These are phyloP conservation scores for Tiliacea aurago DNA, from an alignment of 2,888 invertebrate species.

Conservation along the genomic window DNA sequence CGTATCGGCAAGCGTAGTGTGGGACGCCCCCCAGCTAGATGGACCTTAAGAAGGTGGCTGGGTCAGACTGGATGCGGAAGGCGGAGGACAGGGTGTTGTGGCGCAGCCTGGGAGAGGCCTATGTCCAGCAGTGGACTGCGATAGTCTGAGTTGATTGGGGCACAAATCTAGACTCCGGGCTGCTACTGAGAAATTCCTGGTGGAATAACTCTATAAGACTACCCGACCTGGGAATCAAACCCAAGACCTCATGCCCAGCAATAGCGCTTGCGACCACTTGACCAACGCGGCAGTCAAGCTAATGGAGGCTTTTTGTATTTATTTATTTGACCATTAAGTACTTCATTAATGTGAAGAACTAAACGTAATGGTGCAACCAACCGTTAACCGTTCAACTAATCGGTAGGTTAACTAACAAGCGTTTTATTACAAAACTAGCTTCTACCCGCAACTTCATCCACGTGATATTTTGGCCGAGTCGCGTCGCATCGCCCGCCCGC, in stretches of 20 bases:
- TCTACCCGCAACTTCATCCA: too few relatives aligned
- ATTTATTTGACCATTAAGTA: constrained; percentile 4
- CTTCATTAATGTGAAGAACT: not conserved
- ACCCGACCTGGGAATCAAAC: not conserved
- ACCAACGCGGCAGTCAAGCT: not conserved
- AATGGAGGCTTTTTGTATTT: not conserved
- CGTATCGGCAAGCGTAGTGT: too few relatives aligned
- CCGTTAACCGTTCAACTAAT: constrained; percentile 21
- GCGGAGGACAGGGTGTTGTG: too few relatives aligned
- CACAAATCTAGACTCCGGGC: not conserved
- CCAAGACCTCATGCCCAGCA: not conserved
- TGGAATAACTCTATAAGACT: not conserved
- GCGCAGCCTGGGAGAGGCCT: too few relatives aligned
- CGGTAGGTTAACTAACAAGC: constrained; percentile 31
- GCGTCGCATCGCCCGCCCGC: too few relatives aligned
- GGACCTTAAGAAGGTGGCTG: too few relatives aligned
- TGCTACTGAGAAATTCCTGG: not conserved
- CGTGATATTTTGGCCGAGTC: too few relatives aligned
- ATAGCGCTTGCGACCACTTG: too few relatives aligned
- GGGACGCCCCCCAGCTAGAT: too few relatives aligned
- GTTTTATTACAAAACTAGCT: constrained; percentile 45
- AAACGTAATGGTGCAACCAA: constrained; percentile 34
- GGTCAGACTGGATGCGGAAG: too few relatives aligned
- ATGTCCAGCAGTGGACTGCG: too few relatives aligned
- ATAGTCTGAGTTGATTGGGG: too few relatives aligned